These are phyloP conservation scores for Philypnodon macrostomus DNA, from an alignment of 2,797 vertebrate genomes.

Conservation along the genomic window DNA sequence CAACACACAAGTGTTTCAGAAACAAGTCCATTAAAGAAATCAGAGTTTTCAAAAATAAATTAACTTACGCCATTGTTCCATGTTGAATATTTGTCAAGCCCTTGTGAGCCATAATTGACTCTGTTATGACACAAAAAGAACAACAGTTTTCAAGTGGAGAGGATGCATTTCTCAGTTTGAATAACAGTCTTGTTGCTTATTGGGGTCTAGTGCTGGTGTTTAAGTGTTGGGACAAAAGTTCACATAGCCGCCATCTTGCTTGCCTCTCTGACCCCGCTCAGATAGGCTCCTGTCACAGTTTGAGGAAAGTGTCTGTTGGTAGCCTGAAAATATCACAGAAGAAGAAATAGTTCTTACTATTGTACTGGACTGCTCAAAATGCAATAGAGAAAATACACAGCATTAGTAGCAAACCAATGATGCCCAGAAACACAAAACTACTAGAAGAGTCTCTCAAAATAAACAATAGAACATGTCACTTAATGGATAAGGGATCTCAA, in stretches of 20 bases:
- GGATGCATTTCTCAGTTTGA: constrained; percentile 6
- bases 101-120: constrained; percentile 18
- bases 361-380: too few species aligned
- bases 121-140: not conserved
- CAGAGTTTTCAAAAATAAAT: constrained; percentile 38
- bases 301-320: constrained; percentile 98
- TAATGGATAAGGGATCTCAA: too few species aligned
- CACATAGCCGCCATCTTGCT: constrained; percentile 91
- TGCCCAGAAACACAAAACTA: too few species aligned
- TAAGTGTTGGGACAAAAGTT: constrained; percentile 7
- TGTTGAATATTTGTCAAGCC: constrained; percentile 1
- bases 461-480: too few species aligned
- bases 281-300: constrained; percentile 94
- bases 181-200: constrained; percentile 8
- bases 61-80: constrained; percentile 32
- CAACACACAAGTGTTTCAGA: constrained; percentile 1
- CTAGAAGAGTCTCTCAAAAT: too few species aligned
- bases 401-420: too few species aligned
- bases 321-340: constrained; percentile 76
- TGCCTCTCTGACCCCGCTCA: constrained; percentile 95
- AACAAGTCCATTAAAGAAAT: too few species aligned
- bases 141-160: constrained; percentile 20
- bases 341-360: not conserved
- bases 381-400: too few species aligned
- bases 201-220: constrained; percentile 5